A percentile compares a stretch with the other conserved stretches of the same genome.
Evolutionary conservation across 2,888 invertebrate species (phyloP).

Genomic region (Sesamia inferens): DNA sequence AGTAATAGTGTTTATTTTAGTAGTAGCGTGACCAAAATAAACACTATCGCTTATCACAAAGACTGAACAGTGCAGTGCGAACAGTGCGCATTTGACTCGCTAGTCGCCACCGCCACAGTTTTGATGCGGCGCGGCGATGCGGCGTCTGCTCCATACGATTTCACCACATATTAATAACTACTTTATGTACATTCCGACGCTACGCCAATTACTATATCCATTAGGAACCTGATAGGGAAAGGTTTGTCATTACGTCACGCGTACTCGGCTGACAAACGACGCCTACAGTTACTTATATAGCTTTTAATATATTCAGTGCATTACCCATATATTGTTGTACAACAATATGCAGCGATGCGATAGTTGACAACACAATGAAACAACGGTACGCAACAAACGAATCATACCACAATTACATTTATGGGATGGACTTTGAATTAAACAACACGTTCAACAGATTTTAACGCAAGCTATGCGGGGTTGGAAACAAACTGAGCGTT

Average conservation of each 20-base stretch:
- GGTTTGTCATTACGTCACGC: conserved; percentile 59
- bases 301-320: conserved; percentile 53
- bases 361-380: conserved; percentile 43
- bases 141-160: conserved; percentile 32
- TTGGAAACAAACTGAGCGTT: conserved; percentile 17
- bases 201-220: conserved; percentile 67
- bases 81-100: conserved; percentile 18
- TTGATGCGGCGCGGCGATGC: conserved; percentile 4
- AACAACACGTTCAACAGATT: conserved; percentile 16
- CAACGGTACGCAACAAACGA: conserved; percentile 33
- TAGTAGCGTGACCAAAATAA: too few relatives aligned
- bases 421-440: conserved; percentile 24
- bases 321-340: conserved; percentile 51
- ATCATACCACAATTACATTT: conserved; percentile 28
- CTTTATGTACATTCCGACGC: conserved; percentile 56
- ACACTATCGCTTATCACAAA: conserved; percentile 15
- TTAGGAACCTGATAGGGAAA: conserved; percentile 71
- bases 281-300: conserved; percentile 42
- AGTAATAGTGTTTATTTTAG: background rate
- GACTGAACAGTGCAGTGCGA: conserved; percentile 17
- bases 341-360: conserved; percentile 48
- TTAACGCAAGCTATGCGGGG: conserved; percentile 10
- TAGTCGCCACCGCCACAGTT: background rate
- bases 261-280: conserved; percentile 45
- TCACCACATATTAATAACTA: conserved; percentile 55